phyloP scores from a whole-genome alignment of 2,797 vertebrate genomes.

The Acanthurus tractus region DNA sequence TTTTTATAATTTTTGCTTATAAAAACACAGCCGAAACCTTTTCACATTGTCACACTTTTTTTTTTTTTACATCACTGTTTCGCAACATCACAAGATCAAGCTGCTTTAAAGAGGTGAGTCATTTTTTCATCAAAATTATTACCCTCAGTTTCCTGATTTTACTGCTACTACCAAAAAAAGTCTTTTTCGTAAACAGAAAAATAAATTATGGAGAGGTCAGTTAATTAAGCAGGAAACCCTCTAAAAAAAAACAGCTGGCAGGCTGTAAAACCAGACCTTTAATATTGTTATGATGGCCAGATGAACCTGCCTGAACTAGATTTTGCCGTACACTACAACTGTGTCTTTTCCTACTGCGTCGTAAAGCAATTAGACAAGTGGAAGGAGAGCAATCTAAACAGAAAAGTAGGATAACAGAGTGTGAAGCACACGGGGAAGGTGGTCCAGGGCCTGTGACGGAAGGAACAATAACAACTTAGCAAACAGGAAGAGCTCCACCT shows the following conservation, averaged over 20 bases:
- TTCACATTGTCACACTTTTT: too few relatives aligned
- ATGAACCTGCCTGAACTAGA: constrained; percentile 14
- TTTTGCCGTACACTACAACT: background rate
- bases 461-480: constrained; percentile 43
- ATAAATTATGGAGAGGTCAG: background rate
- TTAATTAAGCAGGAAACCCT: background rate
- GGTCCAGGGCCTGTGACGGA: constrained; percentile 5
- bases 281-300: constrained; percentile 1
- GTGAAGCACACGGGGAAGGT: background rate
- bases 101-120: too few relatives aligned
- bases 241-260: background rate
- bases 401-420: background rate
- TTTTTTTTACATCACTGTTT: too few relatives aligned
- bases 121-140: too few relatives aligned
- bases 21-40: too few relatives aligned
- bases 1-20: too few relatives aligned
- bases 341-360: background rate
- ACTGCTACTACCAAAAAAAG: too few relatives aligned
- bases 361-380: constrained; percentile 53
- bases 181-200: background rate
- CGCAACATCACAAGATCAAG: too few relatives aligned
- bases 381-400: constrained; percentile 55
- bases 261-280: background rate
- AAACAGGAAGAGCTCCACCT: constrained; percentile 56
- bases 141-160: too few relatives aligned